A percentile compares a stretch with the other conserved stretches of the same genome.
These are phyloP conservation scores for Anthonomus grandis DNA, from an alignment of 1,140 invertebrate species.

Conservation along the genomic window DNA sequence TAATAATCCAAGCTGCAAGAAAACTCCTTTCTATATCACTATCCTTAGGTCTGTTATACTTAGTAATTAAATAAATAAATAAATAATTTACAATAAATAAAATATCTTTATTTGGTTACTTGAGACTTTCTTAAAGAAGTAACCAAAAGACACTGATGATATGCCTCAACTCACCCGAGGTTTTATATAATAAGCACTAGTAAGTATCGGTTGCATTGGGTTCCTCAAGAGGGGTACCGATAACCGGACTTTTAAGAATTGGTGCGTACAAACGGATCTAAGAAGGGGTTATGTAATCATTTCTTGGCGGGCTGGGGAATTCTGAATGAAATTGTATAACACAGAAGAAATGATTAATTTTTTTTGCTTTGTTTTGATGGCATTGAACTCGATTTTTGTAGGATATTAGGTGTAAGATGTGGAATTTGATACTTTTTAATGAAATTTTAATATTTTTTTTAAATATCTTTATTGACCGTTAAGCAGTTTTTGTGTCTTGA, in stretches of 20 bases:
- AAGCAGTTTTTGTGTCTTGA: background rate
- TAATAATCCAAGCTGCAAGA: no score
- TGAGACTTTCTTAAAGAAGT: background rate
- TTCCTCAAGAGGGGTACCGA: constrained; percentile 5
- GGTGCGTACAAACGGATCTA: constrained; percentile 25
- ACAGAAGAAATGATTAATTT: background rate
- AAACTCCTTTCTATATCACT: background rate
- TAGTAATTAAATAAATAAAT: background rate
- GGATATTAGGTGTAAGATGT: background rate
- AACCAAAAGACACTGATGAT: background rate
- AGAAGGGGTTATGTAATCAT: constrained; percentile 22
- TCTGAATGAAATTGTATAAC: constrained; percentile 18
- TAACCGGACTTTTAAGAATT: constrained; percentile 24
- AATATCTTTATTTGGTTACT: background rate
- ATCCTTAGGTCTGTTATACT: background rate
- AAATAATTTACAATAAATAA: background rate
- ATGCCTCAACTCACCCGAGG: no score
- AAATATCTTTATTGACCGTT: background rate
- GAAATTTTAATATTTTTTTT: background rate
- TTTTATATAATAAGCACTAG: constrained; percentile 13
- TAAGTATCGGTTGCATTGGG: background rate
- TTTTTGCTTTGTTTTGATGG: background rate
- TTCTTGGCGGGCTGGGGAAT: constrained; percentile 9
- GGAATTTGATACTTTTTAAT: background rate
- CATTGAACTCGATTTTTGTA: constrained; percentile 2